These are phyloP conservation scores for Pollenia angustigena DNA, from an alignment of 2,888 invertebrate species.

Conservation along the genomic window DNA sequence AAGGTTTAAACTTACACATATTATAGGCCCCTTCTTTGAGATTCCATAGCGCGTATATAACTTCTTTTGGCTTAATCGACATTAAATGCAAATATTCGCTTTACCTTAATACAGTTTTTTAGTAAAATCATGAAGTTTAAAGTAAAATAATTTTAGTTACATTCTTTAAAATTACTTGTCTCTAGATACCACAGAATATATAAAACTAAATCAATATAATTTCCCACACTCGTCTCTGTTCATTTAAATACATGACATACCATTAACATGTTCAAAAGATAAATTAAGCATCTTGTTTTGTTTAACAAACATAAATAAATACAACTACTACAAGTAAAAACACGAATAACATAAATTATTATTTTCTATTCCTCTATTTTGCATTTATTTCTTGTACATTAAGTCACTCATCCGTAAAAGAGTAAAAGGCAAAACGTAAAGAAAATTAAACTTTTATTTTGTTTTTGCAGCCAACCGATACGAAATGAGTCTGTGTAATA, in stretches of 20 bases:
- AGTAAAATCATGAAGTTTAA: background rate
- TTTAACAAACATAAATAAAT: conserved; percentile 39
- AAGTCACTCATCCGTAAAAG: conserved; percentile 35
- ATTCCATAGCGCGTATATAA: no score
- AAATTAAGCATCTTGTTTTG: conserved; percentile 50
- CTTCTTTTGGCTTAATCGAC: no score
- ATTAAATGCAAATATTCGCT: no score
- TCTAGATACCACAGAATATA: background rate
- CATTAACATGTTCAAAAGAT: conserved; percentile 34
- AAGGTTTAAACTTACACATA: no score
- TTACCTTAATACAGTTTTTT: no score
- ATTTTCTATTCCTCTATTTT: conserved; percentile 12
- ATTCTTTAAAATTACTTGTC: no score
- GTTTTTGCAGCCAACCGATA: conserved; percentile 37
- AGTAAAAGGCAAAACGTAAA: background rate
- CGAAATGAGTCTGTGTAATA: conserved; percentile 25
- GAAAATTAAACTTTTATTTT: conserved; percentile 1
- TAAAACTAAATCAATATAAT: background rate
- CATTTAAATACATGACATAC: background rate
- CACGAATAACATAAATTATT: conserved; percentile 47
- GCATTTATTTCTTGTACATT: background rate
- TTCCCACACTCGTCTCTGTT: background rate
- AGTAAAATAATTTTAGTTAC: background rate
- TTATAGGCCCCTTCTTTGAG: no score
- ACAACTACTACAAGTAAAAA: conserved; percentile 18